phyloP scores from a whole-genome alignment of 2,888 invertebrate species.

The Argyresthia goedartella region DNA sequence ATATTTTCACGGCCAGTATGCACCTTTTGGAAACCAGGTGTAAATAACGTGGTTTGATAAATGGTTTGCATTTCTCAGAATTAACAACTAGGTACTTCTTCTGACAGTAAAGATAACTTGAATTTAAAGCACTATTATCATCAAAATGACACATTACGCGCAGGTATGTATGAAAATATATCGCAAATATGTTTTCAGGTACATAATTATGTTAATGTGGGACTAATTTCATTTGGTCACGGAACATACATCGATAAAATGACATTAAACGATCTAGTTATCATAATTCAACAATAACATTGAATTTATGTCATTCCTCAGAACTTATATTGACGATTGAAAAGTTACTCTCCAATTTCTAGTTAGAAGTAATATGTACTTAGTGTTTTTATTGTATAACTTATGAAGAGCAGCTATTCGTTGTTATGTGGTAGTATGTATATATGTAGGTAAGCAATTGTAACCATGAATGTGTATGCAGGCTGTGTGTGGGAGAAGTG shows the following conservation, averaged over 20 bases:
- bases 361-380: no score
- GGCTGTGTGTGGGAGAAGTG: no score
- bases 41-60: neutral
- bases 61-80: neutral
- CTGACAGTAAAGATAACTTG: neutral
- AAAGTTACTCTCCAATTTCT: neutral
- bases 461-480: no score
- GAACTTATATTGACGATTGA: neutral
- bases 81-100: no score
- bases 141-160: no score
- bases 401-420: no score
- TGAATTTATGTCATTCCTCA: constrained; percentile 2
- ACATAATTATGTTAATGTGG: constrained; percentile 7
- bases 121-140: no score
- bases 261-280: neutral
- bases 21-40: neutral
- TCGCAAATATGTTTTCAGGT: neutral
- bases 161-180: no score
- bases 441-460: no score
- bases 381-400: no score
- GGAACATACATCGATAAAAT: constrained; percentile 15
- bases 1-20: neutral
- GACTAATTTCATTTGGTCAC: constrained; percentile 18
- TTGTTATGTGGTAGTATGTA: no score
- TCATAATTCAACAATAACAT: constrained; percentile 5